Evolutionary conservation across 2,888 invertebrate species (phyloP).

Genomic region (Lochmaea crataegi): DNA sequence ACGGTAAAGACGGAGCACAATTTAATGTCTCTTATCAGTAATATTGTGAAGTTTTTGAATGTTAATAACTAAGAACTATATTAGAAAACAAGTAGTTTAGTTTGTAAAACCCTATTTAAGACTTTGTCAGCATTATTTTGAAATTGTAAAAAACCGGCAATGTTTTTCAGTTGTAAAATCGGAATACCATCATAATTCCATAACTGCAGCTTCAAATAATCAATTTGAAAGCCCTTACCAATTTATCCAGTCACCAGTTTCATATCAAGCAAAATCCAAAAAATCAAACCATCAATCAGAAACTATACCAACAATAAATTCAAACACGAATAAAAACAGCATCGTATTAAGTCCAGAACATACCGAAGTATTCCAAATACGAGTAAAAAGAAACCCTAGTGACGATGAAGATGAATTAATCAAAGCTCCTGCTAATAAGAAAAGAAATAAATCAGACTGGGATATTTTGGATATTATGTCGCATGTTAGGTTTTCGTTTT

Average conservation of each 20-base stretch:
- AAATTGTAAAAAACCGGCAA: background rate
- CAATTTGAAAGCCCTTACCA: background rate
- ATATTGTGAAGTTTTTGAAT: too few relatives aligned
- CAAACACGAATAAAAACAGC: constrained; percentile 32
- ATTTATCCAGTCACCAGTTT: constrained; percentile 1
- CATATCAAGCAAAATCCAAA: constrained; percentile 5
- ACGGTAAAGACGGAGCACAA: too few relatives aligned
- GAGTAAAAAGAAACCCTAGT: constrained; percentile 45
- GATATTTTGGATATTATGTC: constrained; percentile 53
- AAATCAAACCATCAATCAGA: background rate
- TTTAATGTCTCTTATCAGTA: too few relatives aligned
- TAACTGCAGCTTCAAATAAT: background rate
- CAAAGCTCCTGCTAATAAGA: constrained; percentile 26
- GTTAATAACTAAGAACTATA: too few relatives aligned
- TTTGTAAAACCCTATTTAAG: too few relatives aligned
- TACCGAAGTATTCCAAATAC: constrained; percentile 55
- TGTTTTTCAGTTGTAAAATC: background rate
- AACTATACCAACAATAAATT: background rate
- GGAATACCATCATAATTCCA: background rate
- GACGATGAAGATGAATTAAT: constrained; percentile 7
- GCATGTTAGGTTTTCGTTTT: constrained; percentile 53
- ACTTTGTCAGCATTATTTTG: too few relatives aligned
- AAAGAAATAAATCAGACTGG: constrained; percentile 42
- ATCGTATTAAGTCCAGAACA: constrained; percentile 52
- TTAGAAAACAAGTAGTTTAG: too few relatives aligned